A percentile compares a stretch with the other conserved stretches of the same genome.
phyloP scores from a whole-genome alignment of 2,113 vertebrate genomes.

The Fregata magnificens region DNA sequence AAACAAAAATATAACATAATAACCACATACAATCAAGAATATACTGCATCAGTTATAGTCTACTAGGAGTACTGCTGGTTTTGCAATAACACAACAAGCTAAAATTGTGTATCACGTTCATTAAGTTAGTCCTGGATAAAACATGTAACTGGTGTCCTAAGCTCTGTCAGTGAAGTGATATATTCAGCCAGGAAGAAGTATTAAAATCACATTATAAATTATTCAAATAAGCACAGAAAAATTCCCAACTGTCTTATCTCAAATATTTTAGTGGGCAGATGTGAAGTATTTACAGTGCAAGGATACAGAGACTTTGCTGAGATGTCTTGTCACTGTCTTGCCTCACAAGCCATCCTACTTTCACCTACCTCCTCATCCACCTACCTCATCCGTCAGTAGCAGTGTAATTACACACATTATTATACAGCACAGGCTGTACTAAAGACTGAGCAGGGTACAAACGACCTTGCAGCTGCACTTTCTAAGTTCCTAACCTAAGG shows the following conservation, averaged over 20 bases:
- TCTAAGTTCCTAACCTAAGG: background rate
- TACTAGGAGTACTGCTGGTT: background rate
- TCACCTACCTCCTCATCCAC: background rate
- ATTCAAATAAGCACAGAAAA: conserved; percentile 33
- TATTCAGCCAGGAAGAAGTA: background rate
- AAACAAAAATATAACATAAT: conserved; percentile 66
- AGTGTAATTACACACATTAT: background rate
- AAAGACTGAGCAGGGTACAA: background rate
- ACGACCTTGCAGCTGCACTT: background rate
- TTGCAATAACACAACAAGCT: background rate
- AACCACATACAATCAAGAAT: conserved; percentile 22
- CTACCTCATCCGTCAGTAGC: background rate
- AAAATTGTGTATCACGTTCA: background rate
- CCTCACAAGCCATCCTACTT: background rate
- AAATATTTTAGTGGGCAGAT: conserved; percentile 8
- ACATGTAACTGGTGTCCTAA: background rate
- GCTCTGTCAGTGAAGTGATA: background rate
- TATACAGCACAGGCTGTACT: background rate
- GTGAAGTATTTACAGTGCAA: background rate
- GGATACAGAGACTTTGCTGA: background rate
- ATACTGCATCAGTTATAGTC: background rate
- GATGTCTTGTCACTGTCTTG: conserved; percentile 8
- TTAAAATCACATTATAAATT: conserved; percentile 40
- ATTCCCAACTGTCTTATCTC: background rate
- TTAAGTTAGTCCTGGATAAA: background rate